Conservation (phyloP, 2,888 invertebrate genomes). For the Melanophora roralis region DNA sequence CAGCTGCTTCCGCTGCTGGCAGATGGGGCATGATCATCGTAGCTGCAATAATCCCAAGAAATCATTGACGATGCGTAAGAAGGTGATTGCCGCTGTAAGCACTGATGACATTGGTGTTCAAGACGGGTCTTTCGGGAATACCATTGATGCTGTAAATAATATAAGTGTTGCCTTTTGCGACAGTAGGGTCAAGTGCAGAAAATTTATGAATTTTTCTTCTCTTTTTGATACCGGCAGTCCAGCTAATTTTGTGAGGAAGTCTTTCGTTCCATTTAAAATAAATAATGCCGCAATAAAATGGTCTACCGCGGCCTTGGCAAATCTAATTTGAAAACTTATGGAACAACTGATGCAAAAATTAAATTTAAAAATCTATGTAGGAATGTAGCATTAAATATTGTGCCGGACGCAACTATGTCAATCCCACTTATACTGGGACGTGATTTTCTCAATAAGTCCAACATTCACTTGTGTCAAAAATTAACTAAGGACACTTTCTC, state of each 20-base stretch:
- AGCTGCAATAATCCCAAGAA: slow-evolving; percentile 47
- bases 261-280: slow-evolving; percentile 15
- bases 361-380: slow-evolving; percentile 33
- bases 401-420: slow-evolving; percentile 37
- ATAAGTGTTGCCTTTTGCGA: slow-evolving; percentile 48
- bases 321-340: slow-evolving; percentile 16
- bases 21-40: slow-evolving; percentile 38
- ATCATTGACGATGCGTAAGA: not conserved
- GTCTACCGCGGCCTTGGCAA: slow-evolving; percentile 3
- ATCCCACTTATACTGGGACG: slow-evolving; percentile 34
- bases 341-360: slow-evolving; percentile 24
- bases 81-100: not conserved
- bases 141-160: slow-evolving; percentile 30
- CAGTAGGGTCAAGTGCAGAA: slow-evolving; percentile 22
- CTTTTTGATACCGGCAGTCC: slow-evolving; percentile 53
- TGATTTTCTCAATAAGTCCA: slow-evolving; percentile 39
- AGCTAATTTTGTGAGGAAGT: slow-evolving; percentile 34
- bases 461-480: slow-evolving; percentile 22
- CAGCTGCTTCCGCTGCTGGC: slow-evolving; percentile 47
- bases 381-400: slow-evolving; percentile 9
- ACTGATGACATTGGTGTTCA: not conserved
- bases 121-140: not conserved
- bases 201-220: slow-evolving; percentile 35
- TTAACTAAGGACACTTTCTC: not conserved
- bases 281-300: slow-evolving; percentile 1